These are phyloP conservation scores for Alsophila aescularia DNA, from an alignment of 2,888 invertebrate species.

Conservation along the genomic window DNA sequence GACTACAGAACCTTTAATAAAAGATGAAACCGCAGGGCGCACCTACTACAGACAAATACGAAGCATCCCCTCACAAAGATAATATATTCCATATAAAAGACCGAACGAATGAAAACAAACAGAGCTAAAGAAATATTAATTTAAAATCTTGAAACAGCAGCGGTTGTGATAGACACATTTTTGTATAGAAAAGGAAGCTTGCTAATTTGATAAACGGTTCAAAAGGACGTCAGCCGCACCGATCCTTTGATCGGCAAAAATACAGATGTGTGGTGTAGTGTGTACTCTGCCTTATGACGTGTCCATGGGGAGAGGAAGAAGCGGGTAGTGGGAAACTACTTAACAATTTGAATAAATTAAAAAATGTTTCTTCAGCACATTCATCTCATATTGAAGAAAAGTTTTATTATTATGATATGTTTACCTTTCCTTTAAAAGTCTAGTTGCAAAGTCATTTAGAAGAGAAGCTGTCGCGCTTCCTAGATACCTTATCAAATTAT, in stretches of 20 bases:
- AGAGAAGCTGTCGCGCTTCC: too few species aligned
- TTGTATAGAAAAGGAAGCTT: constrained; percentile 82
- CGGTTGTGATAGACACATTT: constrained; percentile 81
- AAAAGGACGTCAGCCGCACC: constrained; percentile 80
- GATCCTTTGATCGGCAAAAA: constrained; percentile 83
- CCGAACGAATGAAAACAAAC: constrained; percentile 25
- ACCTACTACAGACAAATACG: too few species aligned
- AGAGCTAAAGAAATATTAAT: constrained; percentile 35
- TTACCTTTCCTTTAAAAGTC: too few species aligned
- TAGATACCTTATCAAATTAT: too few species aligned
- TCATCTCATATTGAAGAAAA: too few species aligned
- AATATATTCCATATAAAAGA: constrained; percentile 7
- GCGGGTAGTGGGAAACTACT: constrained; percentile 14
- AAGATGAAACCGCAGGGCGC: too few species aligned
- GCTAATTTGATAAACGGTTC: constrained; percentile 84
- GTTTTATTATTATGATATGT: too few species aligned
- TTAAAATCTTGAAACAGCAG: constrained; percentile 38
- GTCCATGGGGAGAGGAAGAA: constrained; percentile 33
- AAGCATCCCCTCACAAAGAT: not conserved
- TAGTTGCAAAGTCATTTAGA: too few species aligned
- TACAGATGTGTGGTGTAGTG: constrained; percentile 75
- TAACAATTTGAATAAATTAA: too few species aligned
- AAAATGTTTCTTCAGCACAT: too few species aligned
- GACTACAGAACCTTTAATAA: too few species aligned
- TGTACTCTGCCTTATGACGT: constrained; percentile 55